These are phyloP conservation scores for Machaerirhynchus nigripectus DNA, from an alignment of 2,113 vertebrate genomes.

Conservation along the genomic window DNA sequence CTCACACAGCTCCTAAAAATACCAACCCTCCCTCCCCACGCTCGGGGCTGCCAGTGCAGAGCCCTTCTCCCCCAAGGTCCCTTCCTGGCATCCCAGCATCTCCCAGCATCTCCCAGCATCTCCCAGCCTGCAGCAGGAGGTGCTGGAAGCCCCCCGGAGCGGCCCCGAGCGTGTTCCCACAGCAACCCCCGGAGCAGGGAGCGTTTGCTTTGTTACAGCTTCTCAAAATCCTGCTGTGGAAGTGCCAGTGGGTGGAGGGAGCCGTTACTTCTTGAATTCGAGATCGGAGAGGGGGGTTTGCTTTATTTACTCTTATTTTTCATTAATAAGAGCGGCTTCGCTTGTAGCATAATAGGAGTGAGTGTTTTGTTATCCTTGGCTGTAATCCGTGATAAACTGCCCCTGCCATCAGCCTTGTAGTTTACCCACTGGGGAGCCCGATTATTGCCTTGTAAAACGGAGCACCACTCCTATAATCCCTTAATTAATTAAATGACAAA, in stretches of 20 bases:
- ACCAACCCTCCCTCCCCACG: not conserved
- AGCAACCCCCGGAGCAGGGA: conserved; percentile 50
- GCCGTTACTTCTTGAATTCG: conserved; percentile 37
- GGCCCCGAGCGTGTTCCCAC: conserved; percentile 43
- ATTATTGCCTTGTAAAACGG: conserved; percentile 81
- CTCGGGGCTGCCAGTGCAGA: not conserved
- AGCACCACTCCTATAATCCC: conserved; percentile 79
- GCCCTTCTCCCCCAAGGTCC: not conserved
- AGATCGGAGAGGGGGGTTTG: not conserved
- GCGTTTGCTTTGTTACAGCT: conserved; percentile 60
- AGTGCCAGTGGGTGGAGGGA: conserved; percentile 28
- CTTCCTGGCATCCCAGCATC: not conserved
- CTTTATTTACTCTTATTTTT: conserved; percentile 75
- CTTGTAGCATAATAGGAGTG: conserved; percentile 57
- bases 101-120: not conserved
- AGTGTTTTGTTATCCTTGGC: conserved; percentile 75
- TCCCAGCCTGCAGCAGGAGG: not conserved
- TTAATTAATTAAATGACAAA: conserved; percentile 83
- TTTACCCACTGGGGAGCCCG: conserved; percentile 77
- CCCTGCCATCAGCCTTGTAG: conserved; percentile 71
- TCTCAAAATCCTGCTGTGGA: conserved; percentile 57
- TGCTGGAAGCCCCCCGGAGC: conserved; percentile 11
- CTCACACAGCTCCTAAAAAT: not conserved
- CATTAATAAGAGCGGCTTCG: conserved; percentile 75
- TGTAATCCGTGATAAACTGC: conserved; percentile 74